Evolutionary conservation across 92 coral and sea anemone genomes (phyloP).

Genomic region (Parazoanthus darwini): DNA sequence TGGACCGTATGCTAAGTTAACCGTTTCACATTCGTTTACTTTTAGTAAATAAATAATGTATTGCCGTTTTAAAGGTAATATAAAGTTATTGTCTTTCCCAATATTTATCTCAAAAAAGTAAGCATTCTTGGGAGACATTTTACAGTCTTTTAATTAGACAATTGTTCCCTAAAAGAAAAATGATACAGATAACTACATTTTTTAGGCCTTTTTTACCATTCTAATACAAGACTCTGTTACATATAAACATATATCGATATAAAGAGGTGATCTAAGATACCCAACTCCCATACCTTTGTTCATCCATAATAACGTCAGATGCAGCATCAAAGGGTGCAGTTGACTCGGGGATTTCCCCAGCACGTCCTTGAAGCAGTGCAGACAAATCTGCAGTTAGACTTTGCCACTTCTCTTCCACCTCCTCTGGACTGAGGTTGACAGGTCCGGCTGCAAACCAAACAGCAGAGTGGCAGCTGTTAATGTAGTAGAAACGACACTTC

Average conservation of each 20-base stretch:
- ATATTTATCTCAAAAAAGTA: background rate
- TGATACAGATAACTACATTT: background rate
- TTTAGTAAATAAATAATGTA: too few species aligned
- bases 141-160: background rate
- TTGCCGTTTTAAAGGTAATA: too few species aligned
- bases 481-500: background rate
- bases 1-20: too few species aligned
- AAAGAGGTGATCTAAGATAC: background rate
- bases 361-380: slow-evolving; percentile 80
- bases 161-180: background rate
- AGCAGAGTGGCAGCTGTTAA: background rate
- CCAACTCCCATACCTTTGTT: slow-evolving; percentile 69
- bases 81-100: background rate
- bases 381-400: slow-evolving; percentile 87
- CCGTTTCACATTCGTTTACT: too few species aligned
- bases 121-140: background rate
- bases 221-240: background rate
- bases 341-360: slow-evolving; percentile 78
- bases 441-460: slow-evolving; percentile 15
- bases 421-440: slow-evolving; percentile 56
- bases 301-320: slow-evolving; percentile 84
- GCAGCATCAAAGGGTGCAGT: slow-evolving; percentile 91
- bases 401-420: slow-evolving; percentile 91
- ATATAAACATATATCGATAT: background rate
- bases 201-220: too few species aligned